Evolutionary conservation across 2,797 vertebrate species (phyloP).

Genomic region (Sphenopsis melanotis): DNA sequence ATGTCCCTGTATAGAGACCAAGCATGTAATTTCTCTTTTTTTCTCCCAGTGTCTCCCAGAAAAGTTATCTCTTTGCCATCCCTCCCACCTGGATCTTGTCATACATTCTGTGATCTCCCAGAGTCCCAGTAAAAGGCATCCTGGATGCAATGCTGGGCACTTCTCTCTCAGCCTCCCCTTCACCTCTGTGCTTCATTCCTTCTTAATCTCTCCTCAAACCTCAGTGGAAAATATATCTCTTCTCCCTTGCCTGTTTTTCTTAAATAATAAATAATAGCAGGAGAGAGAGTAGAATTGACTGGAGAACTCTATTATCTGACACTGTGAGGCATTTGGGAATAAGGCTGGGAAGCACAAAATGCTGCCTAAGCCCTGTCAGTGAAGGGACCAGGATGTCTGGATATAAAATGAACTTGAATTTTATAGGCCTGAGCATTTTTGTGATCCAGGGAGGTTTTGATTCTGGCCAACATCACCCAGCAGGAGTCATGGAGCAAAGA

Average conservation of each 20-base stretch:
- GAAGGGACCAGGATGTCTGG: not conserved
- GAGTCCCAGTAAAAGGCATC: not conserved
- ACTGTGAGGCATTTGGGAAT: not conserved
- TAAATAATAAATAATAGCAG: slow-evolving; percentile 57
- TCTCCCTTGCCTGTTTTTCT: slow-evolving; percentile 14
- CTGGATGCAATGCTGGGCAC: not conserved
- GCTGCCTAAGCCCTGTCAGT: not conserved
- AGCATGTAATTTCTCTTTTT: not conserved
- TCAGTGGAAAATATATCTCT: slow-evolving; percentile 15
- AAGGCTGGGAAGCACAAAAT: not conserved
- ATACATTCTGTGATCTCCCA: not conserved
- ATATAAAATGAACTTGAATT: not conserved
- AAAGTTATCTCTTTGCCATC: not conserved
- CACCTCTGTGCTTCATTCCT: not conserved
- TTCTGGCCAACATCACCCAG: not conserved
- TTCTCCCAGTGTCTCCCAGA: not conserved
- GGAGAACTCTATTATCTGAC: slow-evolving; percentile 14
- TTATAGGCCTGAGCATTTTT: not conserved
- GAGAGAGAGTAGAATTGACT: not conserved
- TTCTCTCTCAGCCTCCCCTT: not conserved
- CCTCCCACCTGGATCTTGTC: not conserved
- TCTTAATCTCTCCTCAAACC: not conserved
- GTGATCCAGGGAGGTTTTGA: not conserved
- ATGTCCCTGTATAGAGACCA: not conserved
- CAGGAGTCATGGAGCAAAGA: not conserved